These are phyloP conservation scores for Drosophila koepferae DNA, from an alignment of 2,888 invertebrate genomes.

Conservation along the genomic window DNA sequence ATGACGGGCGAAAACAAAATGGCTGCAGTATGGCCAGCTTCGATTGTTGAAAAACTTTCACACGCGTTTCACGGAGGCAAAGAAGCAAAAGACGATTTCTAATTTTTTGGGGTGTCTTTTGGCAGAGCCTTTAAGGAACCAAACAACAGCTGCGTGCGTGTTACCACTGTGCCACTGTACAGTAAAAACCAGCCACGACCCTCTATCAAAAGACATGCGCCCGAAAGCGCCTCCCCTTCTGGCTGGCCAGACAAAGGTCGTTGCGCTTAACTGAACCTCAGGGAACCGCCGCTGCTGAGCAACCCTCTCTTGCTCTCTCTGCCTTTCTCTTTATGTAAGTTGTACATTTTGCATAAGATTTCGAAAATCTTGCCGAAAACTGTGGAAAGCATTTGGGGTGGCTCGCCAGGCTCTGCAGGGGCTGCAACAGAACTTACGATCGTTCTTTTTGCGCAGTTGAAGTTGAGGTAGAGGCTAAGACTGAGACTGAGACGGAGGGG, in stretches of 20 bases:
- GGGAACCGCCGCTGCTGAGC: conserved; percentile 19
- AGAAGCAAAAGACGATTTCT: conserved; percentile 41
- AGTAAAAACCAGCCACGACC: conserved; percentile 36
- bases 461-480: not conserved
- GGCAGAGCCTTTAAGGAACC: conserved; percentile 56
- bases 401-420: conserved; percentile 21
- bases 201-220: conserved; percentile 35
- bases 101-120: conserved; percentile 73
- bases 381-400: conserved; percentile 54
- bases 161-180: conserved; percentile 6
- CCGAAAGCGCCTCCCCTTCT: conserved; percentile 57
- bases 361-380: conserved; percentile 53
- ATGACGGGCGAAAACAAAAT: conserved; percentile 69
- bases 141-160: conserved; percentile 71
- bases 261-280: conserved; percentile 75
- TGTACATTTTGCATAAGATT: conserved; percentile 78
- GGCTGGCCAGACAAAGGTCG: conserved; percentile 65
- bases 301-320: conserved; percentile 40
- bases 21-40: conserved; percentile 72
- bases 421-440: conserved; percentile 58
- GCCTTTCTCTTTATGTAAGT: conserved; percentile 11
- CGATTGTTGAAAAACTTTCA: conserved; percentile 63
- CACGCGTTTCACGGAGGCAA: conserved; percentile 68
- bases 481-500: not conserved
- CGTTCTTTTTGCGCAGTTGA: conserved; percentile 71